A percentile compares a stretch with the other conserved stretches of the same genome.
Conservation (phyloP, 2,113 vertebrate genomes). For the Neogobius melanostomus region DNA sequence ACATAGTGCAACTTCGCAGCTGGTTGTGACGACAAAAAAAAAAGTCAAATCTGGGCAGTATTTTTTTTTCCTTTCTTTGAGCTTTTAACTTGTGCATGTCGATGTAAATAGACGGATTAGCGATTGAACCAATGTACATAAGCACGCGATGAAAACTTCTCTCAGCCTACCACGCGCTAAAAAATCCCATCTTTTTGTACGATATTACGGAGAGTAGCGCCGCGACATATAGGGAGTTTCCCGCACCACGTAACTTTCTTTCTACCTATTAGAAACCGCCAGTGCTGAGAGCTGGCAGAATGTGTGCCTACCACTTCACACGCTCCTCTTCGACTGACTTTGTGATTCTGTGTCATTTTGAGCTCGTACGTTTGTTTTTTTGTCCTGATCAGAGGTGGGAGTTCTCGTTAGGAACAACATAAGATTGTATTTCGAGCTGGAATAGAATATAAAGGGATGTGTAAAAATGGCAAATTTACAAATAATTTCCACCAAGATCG, state of each 20-base stretch:
- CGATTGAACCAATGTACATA: slow-evolving; percentile 22
- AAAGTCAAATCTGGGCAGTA: slow-evolving; percentile 57
- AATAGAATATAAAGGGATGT: too few relatives aligned
- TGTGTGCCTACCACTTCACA: slow-evolving; percentile 62
- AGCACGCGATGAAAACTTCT: slow-evolving; percentile 17
- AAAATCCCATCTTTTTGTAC: slow-evolving; percentile 31
- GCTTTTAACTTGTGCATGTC: slow-evolving; percentile 16
- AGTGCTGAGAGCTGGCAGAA: slow-evolving; percentile 57
- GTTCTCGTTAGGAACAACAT: not conserved
- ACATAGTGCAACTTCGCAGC: slow-evolving; percentile 47
- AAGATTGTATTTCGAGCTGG: too few relatives aligned
- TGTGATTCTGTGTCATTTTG: slow-evolving; percentile 46
- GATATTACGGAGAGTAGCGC: slow-evolving; percentile 5
- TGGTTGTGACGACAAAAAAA: slow-evolving; percentile 27
- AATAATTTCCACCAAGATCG: too few relatives aligned
- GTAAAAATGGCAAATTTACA: too few relatives aligned
- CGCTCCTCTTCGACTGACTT: slow-evolving; percentile 30
- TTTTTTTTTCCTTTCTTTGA: slow-evolving; percentile 39
- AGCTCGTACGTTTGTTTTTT: not conserved
- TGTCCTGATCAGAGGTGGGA: slow-evolving; percentile 1
- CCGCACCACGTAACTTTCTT: slow-evolving; percentile 34
- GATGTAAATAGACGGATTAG: slow-evolving; percentile 12
- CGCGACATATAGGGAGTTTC: slow-evolving; percentile 19
- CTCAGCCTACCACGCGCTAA: slow-evolving; percentile 20
- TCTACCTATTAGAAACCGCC: slow-evolving; percentile 53